Percentiles rank a stretch among this genome's conserved stretches.
These are phyloP conservation scores for Nysson spinosus DNA, from an alignment of 2,888 invertebrate genomes.

Conservation along the genomic window DNA sequence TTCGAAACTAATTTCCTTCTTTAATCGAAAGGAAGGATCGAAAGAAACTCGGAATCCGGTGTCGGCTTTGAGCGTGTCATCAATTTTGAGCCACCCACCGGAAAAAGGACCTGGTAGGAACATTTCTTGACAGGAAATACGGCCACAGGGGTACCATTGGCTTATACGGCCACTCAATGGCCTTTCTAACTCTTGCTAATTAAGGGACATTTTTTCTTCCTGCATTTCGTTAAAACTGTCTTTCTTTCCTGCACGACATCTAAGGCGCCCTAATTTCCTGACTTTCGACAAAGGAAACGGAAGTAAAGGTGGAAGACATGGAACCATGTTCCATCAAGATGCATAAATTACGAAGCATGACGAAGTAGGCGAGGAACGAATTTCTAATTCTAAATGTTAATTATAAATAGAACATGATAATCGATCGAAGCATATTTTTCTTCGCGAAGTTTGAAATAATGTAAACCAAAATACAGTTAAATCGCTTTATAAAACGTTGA, in stretches of 20 bases:
- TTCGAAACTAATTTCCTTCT: no score
- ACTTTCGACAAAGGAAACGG: background rate
- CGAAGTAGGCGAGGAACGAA: background rate
- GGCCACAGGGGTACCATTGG: conserved; percentile 31
- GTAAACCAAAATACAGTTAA: no score
- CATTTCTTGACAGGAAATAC: conserved; percentile 46
- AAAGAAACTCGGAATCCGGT: conserved; percentile 8
- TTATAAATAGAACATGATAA: no score
- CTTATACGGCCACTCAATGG: conserved; percentile 37
- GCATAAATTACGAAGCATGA: conserved; percentile 5
- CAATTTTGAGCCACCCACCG: conserved; percentile 41
- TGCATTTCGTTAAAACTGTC: conserved; percentile 29
- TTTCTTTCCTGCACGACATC: conserved; percentile 13
- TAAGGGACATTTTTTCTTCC: conserved; percentile 48
- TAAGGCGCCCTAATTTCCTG: conserved; percentile 6
- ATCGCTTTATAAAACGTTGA: no score
- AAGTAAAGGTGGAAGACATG: background rate
- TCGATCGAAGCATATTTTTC: no score
- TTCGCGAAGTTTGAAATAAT: no score
- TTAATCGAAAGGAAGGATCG: background rate
- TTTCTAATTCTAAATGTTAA: conserved; percentile 12
- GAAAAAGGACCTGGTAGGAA: conserved; percentile 49
- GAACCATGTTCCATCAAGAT: background rate
- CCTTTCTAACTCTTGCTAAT: conserved; percentile 43
- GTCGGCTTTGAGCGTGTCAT: conserved; percentile 19